Evolutionary conservation across 2,888 invertebrate species (phyloP).

Genomic region (Nasonia oneida): DNA sequence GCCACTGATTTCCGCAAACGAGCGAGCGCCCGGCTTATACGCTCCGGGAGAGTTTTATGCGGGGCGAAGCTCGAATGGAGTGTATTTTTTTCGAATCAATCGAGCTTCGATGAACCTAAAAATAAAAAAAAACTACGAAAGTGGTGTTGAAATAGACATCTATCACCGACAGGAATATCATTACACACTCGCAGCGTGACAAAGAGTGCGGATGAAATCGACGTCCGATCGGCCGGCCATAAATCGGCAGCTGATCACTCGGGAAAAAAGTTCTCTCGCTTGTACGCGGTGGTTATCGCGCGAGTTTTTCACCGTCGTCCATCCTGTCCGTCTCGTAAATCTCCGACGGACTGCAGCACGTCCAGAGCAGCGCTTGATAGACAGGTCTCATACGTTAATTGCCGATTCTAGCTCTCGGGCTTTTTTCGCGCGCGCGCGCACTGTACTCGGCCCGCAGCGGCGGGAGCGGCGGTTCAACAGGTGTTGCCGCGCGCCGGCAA

Average conservation of each 20-base stretch:
- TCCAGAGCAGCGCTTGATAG: slow-evolving; percentile 68
- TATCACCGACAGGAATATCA: slow-evolving; percentile 44
- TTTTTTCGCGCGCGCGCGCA: not conserved
- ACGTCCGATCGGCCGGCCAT: slow-evolving; percentile 34
- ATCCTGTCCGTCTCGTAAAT: slow-evolving; percentile 69
- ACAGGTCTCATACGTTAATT: slow-evolving; percentile 77
- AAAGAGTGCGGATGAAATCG: slow-evolving; percentile 25
- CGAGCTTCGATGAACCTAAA: slow-evolving; percentile 21
- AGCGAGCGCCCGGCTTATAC: slow-evolving; percentile 16
- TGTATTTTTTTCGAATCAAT: slow-evolving; percentile 22
- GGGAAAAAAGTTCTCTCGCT: not conserved
- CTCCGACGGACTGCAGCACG: slow-evolving; percentile 62
- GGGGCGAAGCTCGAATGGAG: too few species aligned
- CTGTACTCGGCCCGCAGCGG: not conserved
- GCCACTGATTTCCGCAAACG: slow-evolving; percentile 41
- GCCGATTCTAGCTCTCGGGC: slow-evolving; percentile 66
- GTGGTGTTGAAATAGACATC: not conserved
- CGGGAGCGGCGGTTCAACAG: slow-evolving; percentile 74
- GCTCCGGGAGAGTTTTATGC: not conserved
- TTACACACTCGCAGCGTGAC: slow-evolving; percentile 6
- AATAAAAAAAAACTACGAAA: not conserved
- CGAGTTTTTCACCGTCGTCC: slow-evolving; percentile 46
- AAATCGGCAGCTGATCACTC: slow-evolving; percentile 33
- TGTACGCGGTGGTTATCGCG: slow-evolving; percentile 28
- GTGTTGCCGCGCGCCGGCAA: slow-evolving; percentile 76